These are phyloP conservation scores for Anas acuta DNA, from an alignment of 2,797 vertebrate species.

Conservation along the genomic window DNA sequence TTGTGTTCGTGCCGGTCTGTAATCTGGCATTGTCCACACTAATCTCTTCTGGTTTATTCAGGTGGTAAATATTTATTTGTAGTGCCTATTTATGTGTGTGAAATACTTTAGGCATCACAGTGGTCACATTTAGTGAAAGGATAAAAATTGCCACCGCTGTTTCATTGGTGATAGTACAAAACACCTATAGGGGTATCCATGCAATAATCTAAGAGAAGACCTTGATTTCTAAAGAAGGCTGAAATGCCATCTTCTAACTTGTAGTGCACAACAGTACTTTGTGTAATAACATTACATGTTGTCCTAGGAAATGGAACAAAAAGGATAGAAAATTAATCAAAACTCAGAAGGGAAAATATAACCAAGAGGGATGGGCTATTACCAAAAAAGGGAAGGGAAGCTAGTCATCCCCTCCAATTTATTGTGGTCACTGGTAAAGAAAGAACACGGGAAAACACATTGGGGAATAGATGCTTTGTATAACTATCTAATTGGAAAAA, in stretches of 20 bases:
- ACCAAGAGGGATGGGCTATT: no score
- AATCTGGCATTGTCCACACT: no score
- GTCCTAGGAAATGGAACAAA: background rate
- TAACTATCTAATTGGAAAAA: no score
- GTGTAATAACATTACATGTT: background rate
- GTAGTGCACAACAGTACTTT: background rate
- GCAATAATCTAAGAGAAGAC: background rate
- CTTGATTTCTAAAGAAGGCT: background rate
- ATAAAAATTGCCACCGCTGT: background rate
- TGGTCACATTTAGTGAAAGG: background rate
- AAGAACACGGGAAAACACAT: no score
- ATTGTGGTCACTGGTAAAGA: no score
- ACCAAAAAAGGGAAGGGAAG: no score
- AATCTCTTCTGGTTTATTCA: background rate
- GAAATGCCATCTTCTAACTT: background rate
- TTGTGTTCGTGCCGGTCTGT: background rate
- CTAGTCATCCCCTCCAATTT: no score
- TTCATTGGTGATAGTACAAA: background rate
- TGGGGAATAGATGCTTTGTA: no score
- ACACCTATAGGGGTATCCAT: background rate
- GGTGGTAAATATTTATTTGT: background rate
- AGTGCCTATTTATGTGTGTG: background rate
- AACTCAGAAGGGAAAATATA: no score
- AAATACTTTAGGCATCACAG: background rate
- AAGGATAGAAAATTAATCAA: no score